phyloP scores from a whole-genome alignment of 1,140 invertebrate species.

The Ips typographus region DNA sequence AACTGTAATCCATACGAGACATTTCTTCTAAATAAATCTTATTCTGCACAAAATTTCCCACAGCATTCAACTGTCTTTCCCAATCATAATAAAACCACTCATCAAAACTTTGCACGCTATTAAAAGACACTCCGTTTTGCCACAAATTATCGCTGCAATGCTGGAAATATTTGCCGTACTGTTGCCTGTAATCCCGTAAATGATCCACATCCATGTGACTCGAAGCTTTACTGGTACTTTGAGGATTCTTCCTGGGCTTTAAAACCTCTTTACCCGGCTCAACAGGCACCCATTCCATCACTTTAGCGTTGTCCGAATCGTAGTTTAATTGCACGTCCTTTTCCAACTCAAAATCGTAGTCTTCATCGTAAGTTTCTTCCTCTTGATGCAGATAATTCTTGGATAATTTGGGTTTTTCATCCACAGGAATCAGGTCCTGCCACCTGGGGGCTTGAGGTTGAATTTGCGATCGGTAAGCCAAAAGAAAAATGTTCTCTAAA shows the following conservation, averaged over 20 bases:
- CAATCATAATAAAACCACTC: slow-evolving; percentile 43
- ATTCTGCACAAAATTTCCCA: slow-evolving; percentile 48
- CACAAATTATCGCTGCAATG: slow-evolving; percentile 41
- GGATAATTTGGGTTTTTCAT: slow-evolving; percentile 26
- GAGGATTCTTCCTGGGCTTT: background rate
- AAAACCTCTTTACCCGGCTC: slow-evolving; percentile 6
- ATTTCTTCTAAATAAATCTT: slow-evolving; percentile 50
- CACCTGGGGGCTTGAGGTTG: background rate
- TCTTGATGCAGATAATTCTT: slow-evolving; percentile 23
- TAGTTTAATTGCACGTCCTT: slow-evolving; percentile 31
- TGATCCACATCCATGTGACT: background rate
- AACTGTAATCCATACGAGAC: slow-evolving; percentile 7
- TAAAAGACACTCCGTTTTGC: slow-evolving; percentile 41
- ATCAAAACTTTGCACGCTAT: slow-evolving; percentile 42
- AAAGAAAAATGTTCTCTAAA: slow-evolving; percentile 43
- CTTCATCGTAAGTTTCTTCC: slow-evolving; percentile 33
- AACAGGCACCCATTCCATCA: slow-evolving; percentile 41
- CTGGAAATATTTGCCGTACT: slow-evolving; percentile 41
- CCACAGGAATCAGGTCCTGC: slow-evolving; percentile 15
- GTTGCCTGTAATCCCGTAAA: slow-evolving; percentile 12
- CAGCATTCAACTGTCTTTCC: slow-evolving; percentile 40
- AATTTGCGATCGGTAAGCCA: slow-evolving; percentile 38
- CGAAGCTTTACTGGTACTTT: background rate
- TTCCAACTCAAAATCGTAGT: slow-evolving; percentile 40
- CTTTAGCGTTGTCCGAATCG: slow-evolving; percentile 17